Evolutionary conservation across 2,888 invertebrate species (phyloP).

Genomic region (Dermolepida albohirtum): DNA sequence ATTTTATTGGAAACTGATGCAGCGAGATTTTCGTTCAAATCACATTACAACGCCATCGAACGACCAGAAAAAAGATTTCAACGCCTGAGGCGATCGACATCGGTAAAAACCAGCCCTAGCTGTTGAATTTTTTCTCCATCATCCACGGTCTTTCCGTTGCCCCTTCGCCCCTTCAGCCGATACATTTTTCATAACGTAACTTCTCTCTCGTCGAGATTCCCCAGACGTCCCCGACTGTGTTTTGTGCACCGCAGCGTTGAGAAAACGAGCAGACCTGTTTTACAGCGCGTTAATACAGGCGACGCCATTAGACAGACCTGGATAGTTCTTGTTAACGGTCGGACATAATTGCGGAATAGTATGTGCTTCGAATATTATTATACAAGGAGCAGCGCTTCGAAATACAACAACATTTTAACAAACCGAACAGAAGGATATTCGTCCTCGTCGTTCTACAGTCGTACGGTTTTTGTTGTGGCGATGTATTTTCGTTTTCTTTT

Average conservation of each 20-base stretch:
- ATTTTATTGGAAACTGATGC: constrained; percentile 22
- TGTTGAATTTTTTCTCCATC: constrained; percentile 39
- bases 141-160: neutral
- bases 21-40: constrained; percentile 30
- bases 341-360: constrained; percentile 48
- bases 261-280: constrained; percentile 50
- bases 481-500: constrained; percentile 38
- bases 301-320: constrained; percentile 57
- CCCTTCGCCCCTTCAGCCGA: constrained; percentile 46
- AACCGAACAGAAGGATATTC: constrained; percentile 35
- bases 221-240: constrained; percentile 51
- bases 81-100: constrained; percentile 33
- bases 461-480: constrained; percentile 32
- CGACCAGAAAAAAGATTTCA: constrained; percentile 16
- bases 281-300: constrained; percentile 48
- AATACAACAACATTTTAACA: constrained; percentile 1
- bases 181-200: constrained; percentile 64
- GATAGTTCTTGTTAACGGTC: constrained; percentile 49
- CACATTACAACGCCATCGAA: constrained; percentile 14
- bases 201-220: constrained; percentile 58
- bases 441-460: constrained; percentile 1
- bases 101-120: constrained; percentile 42
- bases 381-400: constrained; percentile 46
- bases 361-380: constrained; percentile 59
- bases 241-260: constrained; percentile 33